Percentiles rank a stretch among this genome's conserved stretches.
Conservation (phyloP, 2,888 invertebrate genomes). For the Miltochrista miniata region DNA sequence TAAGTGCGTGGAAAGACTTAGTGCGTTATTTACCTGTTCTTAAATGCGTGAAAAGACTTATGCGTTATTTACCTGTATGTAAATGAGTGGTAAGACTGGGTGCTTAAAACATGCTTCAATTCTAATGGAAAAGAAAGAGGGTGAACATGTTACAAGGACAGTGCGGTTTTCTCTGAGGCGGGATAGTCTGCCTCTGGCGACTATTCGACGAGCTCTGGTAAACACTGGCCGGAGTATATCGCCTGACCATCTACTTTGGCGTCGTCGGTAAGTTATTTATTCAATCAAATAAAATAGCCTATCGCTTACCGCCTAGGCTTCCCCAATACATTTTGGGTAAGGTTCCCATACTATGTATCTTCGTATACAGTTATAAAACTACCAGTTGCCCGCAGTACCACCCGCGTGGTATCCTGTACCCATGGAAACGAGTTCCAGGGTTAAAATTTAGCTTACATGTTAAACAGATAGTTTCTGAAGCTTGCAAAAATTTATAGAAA, state of each 20-base stretch:
- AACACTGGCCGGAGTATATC: slow-evolving; percentile 59
- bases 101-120: slow-evolving; percentile 15
- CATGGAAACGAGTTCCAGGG: too few species aligned
- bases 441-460: too few species aligned
- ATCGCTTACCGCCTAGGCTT: too few species aligned
- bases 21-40: too few species aligned
- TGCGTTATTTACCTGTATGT: slow-evolving; percentile 15
- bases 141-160: slow-evolving; percentile 24
- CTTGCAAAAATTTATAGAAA: too few species aligned
- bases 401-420: too few species aligned
- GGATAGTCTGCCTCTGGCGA: slow-evolving; percentile 68
- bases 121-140: slow-evolving; percentile 37
- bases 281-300: background rate
- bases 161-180: slow-evolving; percentile 62
- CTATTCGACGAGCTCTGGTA: slow-evolving; percentile 61
- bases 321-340: too few species aligned
- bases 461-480: too few species aligned
- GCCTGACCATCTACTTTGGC: slow-evolving; percentile 54
- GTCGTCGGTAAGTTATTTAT: slow-evolving; percentile 59
- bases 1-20: slow-evolving; percentile 14
- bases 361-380: too few species aligned
- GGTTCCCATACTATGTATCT: too few species aligned
- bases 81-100: slow-evolving; percentile 10
- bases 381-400: too few species aligned
- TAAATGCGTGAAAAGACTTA: too few species aligned